Conservation (phyloP, 2,888 invertebrate species). For the Leucophenga maculata region DNA sequence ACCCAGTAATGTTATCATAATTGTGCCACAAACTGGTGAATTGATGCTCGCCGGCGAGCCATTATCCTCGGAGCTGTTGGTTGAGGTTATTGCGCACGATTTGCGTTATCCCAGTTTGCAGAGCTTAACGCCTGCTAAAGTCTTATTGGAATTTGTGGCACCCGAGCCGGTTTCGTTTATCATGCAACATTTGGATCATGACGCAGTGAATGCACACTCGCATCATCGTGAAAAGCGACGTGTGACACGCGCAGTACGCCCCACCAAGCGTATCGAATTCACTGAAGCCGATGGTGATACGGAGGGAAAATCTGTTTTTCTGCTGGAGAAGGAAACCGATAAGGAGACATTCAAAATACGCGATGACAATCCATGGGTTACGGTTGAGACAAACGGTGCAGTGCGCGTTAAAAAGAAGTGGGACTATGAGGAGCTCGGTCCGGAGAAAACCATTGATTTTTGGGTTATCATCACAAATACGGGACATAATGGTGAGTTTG, state of each 20-base stretch:
- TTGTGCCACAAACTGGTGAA: conserved; percentile 94
- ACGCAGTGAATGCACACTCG: conserved; percentile 72
- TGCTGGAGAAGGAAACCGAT: conserved; percentile 92
- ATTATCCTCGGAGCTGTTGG: conserved; percentile 75
- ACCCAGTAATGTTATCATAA: conserved; percentile 86
- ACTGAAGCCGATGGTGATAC: conserved; percentile 92
- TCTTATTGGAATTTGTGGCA: conserved; percentile 81
- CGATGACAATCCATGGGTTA: conserved; percentile 95
- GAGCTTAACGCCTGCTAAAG: conserved; percentile 81
- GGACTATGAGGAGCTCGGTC: conserved; percentile 95
- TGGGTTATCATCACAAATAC: conserved; percentile 95
- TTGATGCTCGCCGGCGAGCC: conserved; percentile 88
- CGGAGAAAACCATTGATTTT: conserved; percentile 95
- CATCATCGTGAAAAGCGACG: conserved; percentile 83
- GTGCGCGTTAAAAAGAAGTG: conserved; percentile 96
- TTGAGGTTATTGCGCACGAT: conserved; percentile 88
- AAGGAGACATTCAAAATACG: conserved; percentile 93
- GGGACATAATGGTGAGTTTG: conserved; percentile 86
- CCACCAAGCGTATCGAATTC: conserved; percentile 94
- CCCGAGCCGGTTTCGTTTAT: conserved; percentile 76
- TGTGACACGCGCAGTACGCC: conserved; percentile 91
- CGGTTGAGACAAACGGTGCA: conserved; percentile 91
- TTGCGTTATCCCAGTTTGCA: conserved; percentile 81
- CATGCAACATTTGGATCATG: conserved; percentile 75
- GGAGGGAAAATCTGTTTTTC: conserved; percentile 90